Conservation (phyloP, 2,113 vertebrate genomes). For the Neogobius melanostomus region DNA sequence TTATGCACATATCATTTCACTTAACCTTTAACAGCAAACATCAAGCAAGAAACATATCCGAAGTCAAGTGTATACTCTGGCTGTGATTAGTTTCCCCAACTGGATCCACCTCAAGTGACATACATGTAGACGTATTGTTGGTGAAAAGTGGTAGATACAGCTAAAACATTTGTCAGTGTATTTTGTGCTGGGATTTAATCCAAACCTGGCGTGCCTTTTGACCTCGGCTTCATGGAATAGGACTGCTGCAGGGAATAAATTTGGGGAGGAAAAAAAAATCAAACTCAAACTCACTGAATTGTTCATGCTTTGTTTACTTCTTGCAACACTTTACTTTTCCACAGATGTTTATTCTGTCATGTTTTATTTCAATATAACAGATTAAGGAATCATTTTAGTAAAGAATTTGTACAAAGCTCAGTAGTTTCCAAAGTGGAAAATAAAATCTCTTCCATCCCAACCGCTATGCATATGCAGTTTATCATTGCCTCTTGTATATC, state of each 20-base stretch:
- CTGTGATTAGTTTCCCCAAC: conserved; percentile 31
- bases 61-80: conserved; percentile 17
- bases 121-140: conserved; percentile 35
- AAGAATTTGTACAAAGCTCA: conserved; percentile 19
- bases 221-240: conserved; percentile 50
- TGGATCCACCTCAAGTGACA: neutral
- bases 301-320: conserved; percentile 2
- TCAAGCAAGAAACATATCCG: conserved; percentile 23
- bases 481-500: too few relatives aligned
- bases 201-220: conserved; percentile 70
- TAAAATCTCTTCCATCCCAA: neutral
- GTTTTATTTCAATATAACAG: conserved; percentile 42
- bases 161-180: conserved; percentile 48
- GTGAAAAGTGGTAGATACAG: conserved; percentile 52
- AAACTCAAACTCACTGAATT: conserved; percentile 4
- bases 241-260: conserved; percentile 26
- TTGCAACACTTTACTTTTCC: conserved; percentile 18
- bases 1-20: conserved; percentile 11
- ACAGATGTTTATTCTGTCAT: conserved; percentile 44
- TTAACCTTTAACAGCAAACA: conserved; percentile 37
- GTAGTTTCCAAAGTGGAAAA: conserved; percentile 15
- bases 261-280: conserved; percentile 21
- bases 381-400: conserved; percentile 2
- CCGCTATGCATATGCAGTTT: neutral
- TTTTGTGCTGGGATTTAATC: conserved; percentile 53